Evolutionary conservation across 92 coral and sea anemone species (phyloP).

Genomic region (Muricea muricata): DNA sequence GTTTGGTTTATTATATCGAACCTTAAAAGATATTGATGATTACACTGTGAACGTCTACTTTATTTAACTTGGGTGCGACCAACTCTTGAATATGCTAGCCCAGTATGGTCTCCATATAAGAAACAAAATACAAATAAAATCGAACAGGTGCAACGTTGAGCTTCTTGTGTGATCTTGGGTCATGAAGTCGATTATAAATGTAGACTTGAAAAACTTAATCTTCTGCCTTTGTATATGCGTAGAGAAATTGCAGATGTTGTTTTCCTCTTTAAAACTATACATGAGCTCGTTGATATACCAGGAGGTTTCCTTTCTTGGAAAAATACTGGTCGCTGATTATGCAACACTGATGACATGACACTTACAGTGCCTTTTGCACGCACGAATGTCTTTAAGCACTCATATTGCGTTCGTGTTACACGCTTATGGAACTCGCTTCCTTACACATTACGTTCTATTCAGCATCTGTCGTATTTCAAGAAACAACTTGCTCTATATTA

Average conservation of each 20-base stretch:
- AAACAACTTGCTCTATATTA: background rate
- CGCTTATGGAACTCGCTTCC: background rate
- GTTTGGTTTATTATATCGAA: background rate
- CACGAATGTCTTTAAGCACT: background rate
- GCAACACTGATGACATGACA: background rate
- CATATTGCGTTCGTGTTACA: background rate
- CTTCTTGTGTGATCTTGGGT: background rate
- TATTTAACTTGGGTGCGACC: background rate
- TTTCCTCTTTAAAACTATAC: background rate
- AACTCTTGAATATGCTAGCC: conserved; percentile 6
- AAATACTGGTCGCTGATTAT: background rate
- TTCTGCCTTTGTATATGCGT: conserved; percentile 1
- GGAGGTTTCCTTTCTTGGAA: background rate
- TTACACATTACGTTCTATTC: background rate
- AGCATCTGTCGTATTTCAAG: background rate
- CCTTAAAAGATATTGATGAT: background rate
- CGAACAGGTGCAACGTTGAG: background rate
- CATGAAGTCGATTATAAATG: background rate
- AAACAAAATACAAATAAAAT: background rate
- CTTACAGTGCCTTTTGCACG: background rate
- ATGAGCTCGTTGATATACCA: background rate
- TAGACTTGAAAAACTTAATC: background rate
- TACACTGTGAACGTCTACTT: background rate
- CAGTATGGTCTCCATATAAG: background rate
- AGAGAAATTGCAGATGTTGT: background rate